Conservation (phyloP, 2,888 invertebrate genomes). For the Drosophila lacicola region DNA sequence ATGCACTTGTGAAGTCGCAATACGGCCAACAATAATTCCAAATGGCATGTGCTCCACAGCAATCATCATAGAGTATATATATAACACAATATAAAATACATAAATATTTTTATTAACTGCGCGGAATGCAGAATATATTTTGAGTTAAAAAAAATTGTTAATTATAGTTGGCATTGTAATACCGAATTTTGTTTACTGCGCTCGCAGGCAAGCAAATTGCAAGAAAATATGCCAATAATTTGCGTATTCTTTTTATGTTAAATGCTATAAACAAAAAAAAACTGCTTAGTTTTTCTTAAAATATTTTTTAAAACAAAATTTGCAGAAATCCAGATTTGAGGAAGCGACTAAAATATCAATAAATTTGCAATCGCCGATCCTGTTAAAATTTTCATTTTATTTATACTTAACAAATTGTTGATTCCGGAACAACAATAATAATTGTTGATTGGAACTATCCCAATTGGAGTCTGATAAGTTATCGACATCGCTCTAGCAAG, state of each 20-base stretch:
- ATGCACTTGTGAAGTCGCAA: constrained; percentile 30
- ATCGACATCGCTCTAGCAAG: no score
- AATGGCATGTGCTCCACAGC: constrained; percentile 39
- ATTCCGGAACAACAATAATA: no score
- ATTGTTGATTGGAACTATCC: no score
- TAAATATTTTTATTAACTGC: constrained; percentile 32
- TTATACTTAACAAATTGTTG: no score
- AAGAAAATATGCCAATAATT: constrained; percentile 18
- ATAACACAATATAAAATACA: constrained; percentile 21
- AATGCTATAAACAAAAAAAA: constrained; percentile 36
- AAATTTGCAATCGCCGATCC: no score
- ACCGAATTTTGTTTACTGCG: constrained; percentile 2
- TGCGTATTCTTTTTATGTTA: constrained; percentile 29
- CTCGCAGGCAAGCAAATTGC: background rate
- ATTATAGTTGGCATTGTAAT: constrained; percentile 11
- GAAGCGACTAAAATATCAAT: no score
- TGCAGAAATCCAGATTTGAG: no score
- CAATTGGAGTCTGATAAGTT: no score
- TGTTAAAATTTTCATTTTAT: no score
- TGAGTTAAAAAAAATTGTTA: constrained; percentile 17
- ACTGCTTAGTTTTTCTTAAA: background rate
- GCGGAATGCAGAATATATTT: constrained; percentile 2
- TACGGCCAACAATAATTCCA: constrained; percentile 38
- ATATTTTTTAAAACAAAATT: background rate
- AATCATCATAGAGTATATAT: constrained; percentile 37